Base-by-base conservation (phyloP, 2,113 vertebrate species). In the Tricholaema leucomelas region DNA sequence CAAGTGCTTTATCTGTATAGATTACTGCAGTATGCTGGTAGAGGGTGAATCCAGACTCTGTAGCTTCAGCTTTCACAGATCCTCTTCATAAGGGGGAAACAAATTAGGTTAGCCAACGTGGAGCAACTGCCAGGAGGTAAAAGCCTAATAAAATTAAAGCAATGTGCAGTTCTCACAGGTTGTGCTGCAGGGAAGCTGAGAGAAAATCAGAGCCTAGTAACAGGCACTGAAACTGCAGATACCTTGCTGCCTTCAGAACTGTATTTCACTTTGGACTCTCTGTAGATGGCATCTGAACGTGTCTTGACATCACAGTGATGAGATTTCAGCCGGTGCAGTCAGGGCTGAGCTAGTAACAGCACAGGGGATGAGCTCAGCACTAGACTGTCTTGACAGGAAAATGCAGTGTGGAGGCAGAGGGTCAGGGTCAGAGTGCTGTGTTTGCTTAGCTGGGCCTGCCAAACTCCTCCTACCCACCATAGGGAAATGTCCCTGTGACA, bases 391-490 rank as follows among this genome's bases (percentile, higher is more conserved):
- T 63, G 38, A 23, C 20, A 18, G 61, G 58, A 95, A 78, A 64
- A 31, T 58, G 85, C 55, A 61, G 8, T 3, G 1, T 58, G 70
- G 12, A 81, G 70, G 84, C 77, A 70, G 14, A 33, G 44, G 74
- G 58, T 81, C 50, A 30, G 5, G 66, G 38, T 64, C 36, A 46
- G 48, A 81, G 81, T 66, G 59, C 54, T 61, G 20, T 56, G 18
- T 89, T 92, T 93, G 55, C 58, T 88, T 85, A 85, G 59, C n/a
- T 74, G 56, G 56, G 70, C 56, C 54, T 83, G 60, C 69, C 80
- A 38, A 85, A 76, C 79, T 71, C 85, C 36, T 85, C 50, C 50
- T 60, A n/a, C 56, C 35, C 54, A 44, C 72, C 46, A 7, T 12
- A 87, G 31, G 35, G n/a, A 90, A 88, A 28, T 0, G 0, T 70